Percentiles rank a stretch among this genome's conserved stretches.
These are phyloP conservation scores for Bryconaethiops microstoma DNA, from an alignment of 2,797 vertebrate species.

Conservation along the genomic window DNA sequence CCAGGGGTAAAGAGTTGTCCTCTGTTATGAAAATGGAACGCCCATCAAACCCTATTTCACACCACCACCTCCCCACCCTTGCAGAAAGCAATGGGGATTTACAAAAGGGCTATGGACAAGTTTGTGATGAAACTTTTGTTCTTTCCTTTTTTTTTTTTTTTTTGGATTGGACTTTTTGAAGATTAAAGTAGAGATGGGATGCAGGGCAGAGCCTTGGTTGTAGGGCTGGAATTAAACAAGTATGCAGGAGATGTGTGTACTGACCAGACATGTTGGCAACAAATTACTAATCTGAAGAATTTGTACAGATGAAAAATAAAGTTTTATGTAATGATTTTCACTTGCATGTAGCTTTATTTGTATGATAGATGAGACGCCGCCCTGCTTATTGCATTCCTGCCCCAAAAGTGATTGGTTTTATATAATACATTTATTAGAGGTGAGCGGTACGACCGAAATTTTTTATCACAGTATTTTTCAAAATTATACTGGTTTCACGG, in stretches of 20 bases:
- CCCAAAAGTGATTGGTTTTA: neutral
- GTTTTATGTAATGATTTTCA: conserved; percentile 73
- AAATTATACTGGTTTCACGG: too few relatives aligned
- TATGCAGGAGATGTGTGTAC: conserved; percentile 60
- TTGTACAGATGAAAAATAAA: conserved; percentile 89
- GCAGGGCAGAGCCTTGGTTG: conserved; percentile 56
- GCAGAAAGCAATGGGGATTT: conserved; percentile 31
- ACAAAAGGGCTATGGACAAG: conserved; percentile 79
- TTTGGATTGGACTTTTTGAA: conserved; percentile 34
- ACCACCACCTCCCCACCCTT: conserved; percentile 2
- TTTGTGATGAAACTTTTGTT: conserved; percentile 76
- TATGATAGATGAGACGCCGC: neutral
- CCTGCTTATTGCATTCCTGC: neutral
- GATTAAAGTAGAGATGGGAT: neutral
- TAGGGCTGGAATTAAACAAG: conserved; percentile 65
- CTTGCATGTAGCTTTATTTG: neutral
- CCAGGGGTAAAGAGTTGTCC: conserved; percentile 19
- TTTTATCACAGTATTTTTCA: too few relatives aligned
- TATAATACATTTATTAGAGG: too few relatives aligned
- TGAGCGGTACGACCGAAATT: too few relatives aligned
- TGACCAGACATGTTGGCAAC: conserved; percentile 73
- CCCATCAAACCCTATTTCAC: conserved; percentile 28
- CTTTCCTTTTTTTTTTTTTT: conserved; percentile 53
- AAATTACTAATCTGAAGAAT: conserved; percentile 83
- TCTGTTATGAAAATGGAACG: conserved; percentile 25